Base-by-base conservation (phyloP, 2,113 vertebrate genomes). In the Marcusenius ussheri region DNA sequence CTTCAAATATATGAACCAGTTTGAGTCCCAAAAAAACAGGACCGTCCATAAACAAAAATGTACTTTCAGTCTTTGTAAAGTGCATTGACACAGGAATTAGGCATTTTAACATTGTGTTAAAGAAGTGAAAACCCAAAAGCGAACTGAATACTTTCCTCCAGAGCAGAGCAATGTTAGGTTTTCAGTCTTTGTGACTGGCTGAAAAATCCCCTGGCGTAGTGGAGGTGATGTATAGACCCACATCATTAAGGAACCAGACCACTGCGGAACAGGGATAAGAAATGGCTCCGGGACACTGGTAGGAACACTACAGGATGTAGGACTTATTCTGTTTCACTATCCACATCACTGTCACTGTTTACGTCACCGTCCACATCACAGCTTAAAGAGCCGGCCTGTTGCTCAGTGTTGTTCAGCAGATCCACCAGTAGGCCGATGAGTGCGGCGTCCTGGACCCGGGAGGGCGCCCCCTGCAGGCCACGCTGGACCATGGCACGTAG, bases 401-500 rank as follows among this genome's bases (percentile, higher is more conserved):
- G 83, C 31, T 94, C 91, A 1, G 93, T 94, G 31, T 95, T 94
- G 47, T 97, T 97, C 87, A 99, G 96, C 90, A 99, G 96, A 89
- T 98, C 95, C 15, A 97, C 96, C 19, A 99, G 93, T 91, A 99
- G 94, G 31, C 95, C 95, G 11, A 99, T 95, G 90, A 99, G 97
- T 90, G 97, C 93, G 91, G 95, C 94, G 10, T 99, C 97, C 92
- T 98, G 96, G 27, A 50, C 5, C 0, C 70, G 91, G 95, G 94
- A 92, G 0, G 95, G 93, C 19, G 91, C 95, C 94, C 96, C 96
- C 0, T 92, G 96, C 91, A 99, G 96, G 92, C 97, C 97, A 49
- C 96, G 96, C 91, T 97, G 95, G 88, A 99, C 93, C 98, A 99
- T 99, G 91, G 95, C 96, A 93, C 97, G 97, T 31, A 99, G 94